Evolutionary conservation across 2,888 invertebrate species (phyloP), one percentile per base, ranked within the genome.

Genomic region (Scaptomyza caliginosa): DNA sequence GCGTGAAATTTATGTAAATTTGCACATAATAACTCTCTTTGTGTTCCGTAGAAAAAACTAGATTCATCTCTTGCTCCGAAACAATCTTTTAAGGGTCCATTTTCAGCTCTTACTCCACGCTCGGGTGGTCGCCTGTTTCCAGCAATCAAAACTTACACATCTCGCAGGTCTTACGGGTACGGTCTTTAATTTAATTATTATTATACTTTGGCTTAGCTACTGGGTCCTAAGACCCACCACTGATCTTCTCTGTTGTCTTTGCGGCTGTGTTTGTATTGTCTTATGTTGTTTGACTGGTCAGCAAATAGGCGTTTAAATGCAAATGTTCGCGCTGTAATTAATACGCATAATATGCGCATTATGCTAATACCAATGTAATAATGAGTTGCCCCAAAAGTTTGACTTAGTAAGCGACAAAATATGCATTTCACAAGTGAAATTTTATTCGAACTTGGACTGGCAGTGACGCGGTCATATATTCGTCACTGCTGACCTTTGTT

Each of bases 1-100:
- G 83, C 85, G 80, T 87, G 52, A 80, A 85, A 87, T 86, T 83
- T 88, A 86, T 86, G 88, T 86, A 87, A 86, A 86, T 87, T 81
- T 73, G 45, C 50, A 73, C 54, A 85, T 87, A 88, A 86, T 86
- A 88, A 88, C 88, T 88, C 88, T 86, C 87, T 86, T 88, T 86
- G 81, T 82, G 59, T 66, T 67, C 68, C 64, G 71, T 68, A 30
- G 57, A 68, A 62, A 51, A 36, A 21, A 30, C 5, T 19, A 8
- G 19, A n/a, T 28, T 24, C 64, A 51, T 8, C 40, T 32, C 32
- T 11, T 32, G 19, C 46, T 55, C 38, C 40, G 52, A 32, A 52
- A 56, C 46, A 64, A 72, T 51, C 67, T 67, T 7, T 19, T 32
- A 50, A 23, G 11, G 19, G 58, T 43, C 30, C 45, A 73, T 59